Conservation (phyloP, 2,113 vertebrate genomes). For the Orthonyx spaldingii region DNA sequence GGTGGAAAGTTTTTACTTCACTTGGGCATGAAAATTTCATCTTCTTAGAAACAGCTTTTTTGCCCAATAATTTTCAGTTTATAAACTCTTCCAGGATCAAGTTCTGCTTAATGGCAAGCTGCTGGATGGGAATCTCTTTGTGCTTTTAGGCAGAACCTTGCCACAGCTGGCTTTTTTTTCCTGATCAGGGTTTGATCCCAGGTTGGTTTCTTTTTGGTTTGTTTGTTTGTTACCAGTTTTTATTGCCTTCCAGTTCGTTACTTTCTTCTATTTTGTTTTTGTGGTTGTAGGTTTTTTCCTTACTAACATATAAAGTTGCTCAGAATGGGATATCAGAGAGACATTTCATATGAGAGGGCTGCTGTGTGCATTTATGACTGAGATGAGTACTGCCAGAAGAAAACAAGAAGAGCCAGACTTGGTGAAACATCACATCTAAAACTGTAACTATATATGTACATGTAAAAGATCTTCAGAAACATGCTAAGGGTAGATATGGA, state of each 20-base stretch:
- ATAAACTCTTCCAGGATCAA: background rate
- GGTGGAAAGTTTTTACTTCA: background rate
- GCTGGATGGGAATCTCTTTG: background rate
- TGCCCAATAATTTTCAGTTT: background rate
- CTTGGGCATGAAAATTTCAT: background rate
- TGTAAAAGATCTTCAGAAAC: background rate
- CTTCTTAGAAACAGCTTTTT: background rate
- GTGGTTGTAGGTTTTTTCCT: background rate
- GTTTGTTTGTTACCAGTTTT: background rate
- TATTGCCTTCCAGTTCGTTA: background rate
- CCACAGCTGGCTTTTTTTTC: background rate
- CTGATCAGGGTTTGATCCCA: background rate
- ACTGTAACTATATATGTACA: no score
- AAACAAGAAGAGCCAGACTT: background rate
- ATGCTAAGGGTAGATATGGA: background rate
- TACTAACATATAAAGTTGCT: background rate
- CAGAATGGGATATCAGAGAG: background rate
- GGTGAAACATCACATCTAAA: background rate
- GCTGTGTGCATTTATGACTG: background rate
- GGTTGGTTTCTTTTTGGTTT: background rate
- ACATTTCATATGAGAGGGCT: background rate
- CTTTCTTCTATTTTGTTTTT: background rate
- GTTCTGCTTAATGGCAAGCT: background rate
- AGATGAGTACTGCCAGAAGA: background rate
- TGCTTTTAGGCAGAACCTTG: background rate